Percentiles rank a stretch among this genome's conserved stretches.
Conservation (phyloP, 2,888 invertebrate species). For the Meiosimyza platycephala region DNA sequence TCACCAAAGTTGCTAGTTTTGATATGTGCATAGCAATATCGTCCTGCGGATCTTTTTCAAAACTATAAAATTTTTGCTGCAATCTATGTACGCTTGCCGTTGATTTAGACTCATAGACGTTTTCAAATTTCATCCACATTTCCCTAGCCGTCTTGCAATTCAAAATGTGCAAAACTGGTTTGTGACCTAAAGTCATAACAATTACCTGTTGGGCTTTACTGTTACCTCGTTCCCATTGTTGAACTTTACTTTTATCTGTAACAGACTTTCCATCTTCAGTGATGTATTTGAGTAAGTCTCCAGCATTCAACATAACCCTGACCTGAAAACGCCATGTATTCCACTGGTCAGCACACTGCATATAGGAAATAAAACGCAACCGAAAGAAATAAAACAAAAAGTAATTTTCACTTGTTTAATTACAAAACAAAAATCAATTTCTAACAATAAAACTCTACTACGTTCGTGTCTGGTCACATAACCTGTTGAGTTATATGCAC, state of each 20-base stretch:
- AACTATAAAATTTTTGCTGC: slow-evolving; percentile 46
- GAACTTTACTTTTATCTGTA: not conserved
- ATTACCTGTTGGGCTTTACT: slow-evolving; percentile 40
- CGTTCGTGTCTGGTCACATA: slow-evolving; percentile 37
- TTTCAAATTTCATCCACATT: slow-evolving; percentile 39
- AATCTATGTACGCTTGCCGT: slow-evolving; percentile 39
- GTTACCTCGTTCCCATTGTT: slow-evolving; percentile 27
- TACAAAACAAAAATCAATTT: not conserved
- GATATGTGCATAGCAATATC: slow-evolving; percentile 43
- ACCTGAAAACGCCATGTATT: slow-evolving; percentile 39
- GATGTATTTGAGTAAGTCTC: slow-evolving; percentile 32
- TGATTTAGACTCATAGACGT: slow-evolving; percentile 38
- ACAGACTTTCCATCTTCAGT: slow-evolving; percentile 5
- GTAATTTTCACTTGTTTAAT: not conserved
- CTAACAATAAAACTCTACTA: slow-evolving; percentile 5
- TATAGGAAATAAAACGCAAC: slow-evolving; percentile 20
- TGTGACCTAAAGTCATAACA: slow-evolving; percentile 34
- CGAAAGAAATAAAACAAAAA: not conserved
- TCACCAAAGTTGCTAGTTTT: slow-evolving; percentile 38
- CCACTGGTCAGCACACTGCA: slow-evolving; percentile 34
- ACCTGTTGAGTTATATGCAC: too few species aligned
- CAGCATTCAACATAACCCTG: slow-evolving; percentile 36
- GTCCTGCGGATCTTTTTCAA: slow-evolving; percentile 40
- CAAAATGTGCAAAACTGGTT: slow-evolving; percentile 35
- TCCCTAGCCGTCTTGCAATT: slow-evolving; percentile 36